phyloP scores from a whole-genome alignment of 2,797 vertebrate genomes.

The Danio choprae region DNA sequence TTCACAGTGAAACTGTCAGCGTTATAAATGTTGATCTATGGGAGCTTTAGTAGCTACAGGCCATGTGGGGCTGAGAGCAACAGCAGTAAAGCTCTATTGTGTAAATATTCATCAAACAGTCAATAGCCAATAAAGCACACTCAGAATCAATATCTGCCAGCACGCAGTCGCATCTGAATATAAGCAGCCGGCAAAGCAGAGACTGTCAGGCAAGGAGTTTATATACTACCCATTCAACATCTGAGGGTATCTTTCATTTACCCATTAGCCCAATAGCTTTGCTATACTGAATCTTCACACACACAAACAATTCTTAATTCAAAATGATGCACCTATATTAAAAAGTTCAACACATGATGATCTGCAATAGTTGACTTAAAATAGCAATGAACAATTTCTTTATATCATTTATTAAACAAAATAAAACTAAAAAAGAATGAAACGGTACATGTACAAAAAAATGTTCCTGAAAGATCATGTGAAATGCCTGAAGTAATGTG shows the following conservation, averaged over 20 bases:
- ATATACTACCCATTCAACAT: slow-evolving; percentile 39
- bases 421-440: too few species aligned
- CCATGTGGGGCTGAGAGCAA: slow-evolving; percentile 18
- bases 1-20: slow-evolving; percentile 14
- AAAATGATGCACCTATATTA: neutral
- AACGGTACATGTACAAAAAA: too few species aligned
- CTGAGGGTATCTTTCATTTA: slow-evolving; percentile 11
- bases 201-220: neutral
- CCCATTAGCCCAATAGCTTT: slow-evolving; percentile 29
- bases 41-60: slow-evolving; percentile 10
- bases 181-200: slow-evolving; percentile 20
- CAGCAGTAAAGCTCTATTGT: slow-evolving; percentile 23
- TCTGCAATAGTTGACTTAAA: neutral
- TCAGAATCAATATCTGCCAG: slow-evolving; percentile 37
- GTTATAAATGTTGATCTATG: slow-evolving; percentile 26
- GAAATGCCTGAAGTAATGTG: too few species aligned
- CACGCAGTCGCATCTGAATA: slow-evolving; percentile 48
- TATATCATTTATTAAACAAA: neutral
- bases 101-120: slow-evolving; percentile 45
- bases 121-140: slow-evolving; percentile 51
- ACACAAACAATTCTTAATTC: neutral
- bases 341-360: neutral
- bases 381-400: neutral
- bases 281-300: neutral
- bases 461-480: too few species aligned